Conservation (phyloP, 2,113 vertebrate genomes). For the Hylia prasina region DNA sequence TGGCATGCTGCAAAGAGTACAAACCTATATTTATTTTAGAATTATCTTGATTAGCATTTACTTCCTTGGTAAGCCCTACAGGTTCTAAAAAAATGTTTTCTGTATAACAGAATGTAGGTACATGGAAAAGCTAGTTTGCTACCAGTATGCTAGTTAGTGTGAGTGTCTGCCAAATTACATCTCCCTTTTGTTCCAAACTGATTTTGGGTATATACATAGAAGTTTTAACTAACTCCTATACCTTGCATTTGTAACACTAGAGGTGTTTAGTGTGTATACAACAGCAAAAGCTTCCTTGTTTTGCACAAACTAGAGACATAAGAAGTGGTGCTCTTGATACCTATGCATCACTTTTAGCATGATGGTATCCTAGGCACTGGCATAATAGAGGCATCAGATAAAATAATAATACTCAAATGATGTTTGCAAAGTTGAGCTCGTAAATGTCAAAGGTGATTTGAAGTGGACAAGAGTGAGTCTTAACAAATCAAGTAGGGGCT, state of each 20-base stretch:
- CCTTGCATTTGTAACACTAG: neutral
- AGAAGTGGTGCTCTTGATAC: neutral
- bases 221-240: neutral
- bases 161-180: neutral
- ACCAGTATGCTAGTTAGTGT: neutral
- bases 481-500: constrained; percentile 48
- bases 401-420: constrained; percentile 61
- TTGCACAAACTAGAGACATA: neutral
- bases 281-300: neutral
- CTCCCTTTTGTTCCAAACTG: neutral
- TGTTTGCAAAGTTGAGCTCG: constrained; percentile 46
- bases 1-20: neutral
- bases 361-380: neutral
- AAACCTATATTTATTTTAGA: neutral
- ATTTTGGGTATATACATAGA: neutral
- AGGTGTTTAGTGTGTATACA: neutral
- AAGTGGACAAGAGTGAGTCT: constrained; percentile 58
- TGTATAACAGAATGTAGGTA: neutral
- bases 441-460: constrained; percentile 61
- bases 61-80: neutral
- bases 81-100: neutral
- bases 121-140: neutral
- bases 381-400: constrained; percentile 37
- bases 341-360: neutral
- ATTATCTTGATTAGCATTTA: neutral